Conservation (phyloP, 2,113 vertebrate species). For the Scytalopus superciliaris region DNA sequence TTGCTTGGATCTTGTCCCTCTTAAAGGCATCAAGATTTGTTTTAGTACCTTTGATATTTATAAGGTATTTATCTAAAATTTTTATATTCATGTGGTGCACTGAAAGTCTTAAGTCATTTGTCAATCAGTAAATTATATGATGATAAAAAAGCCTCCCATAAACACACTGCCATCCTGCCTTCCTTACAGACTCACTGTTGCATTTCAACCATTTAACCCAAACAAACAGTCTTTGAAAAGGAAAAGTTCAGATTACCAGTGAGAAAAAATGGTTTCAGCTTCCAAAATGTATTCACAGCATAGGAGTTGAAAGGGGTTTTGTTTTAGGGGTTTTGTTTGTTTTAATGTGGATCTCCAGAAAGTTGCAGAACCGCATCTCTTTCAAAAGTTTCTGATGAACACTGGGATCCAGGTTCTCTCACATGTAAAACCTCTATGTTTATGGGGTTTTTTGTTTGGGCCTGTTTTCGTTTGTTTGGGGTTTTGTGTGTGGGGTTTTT, state of each 20-base stretch:
- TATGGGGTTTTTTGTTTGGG: not conserved
- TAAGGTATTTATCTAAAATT: not conserved
- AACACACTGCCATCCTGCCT: not conserved
- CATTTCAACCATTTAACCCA: not conserved
- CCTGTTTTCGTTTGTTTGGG: not conserved
- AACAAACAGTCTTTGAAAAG: not conserved
- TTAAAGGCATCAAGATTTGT: not conserved
- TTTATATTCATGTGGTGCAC: not conserved
- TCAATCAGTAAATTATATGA: not conserved
- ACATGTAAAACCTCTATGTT: not conserved
- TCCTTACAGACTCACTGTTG: not conserved
- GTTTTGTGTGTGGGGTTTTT: not conserved
- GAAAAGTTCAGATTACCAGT: not conserved
- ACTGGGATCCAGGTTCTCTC: not conserved
- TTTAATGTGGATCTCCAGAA: conserved; percentile 34
- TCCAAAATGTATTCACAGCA: conserved; percentile 19
- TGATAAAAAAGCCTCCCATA: not conserved
- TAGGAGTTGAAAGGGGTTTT: conserved; percentile 27
- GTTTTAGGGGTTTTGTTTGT: conserved; percentile 4
- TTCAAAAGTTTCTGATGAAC: conserved; percentile 47
- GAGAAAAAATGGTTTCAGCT: conserved; percentile 12
- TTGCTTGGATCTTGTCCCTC: not conserved
- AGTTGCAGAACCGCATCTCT: conserved; percentile 16
- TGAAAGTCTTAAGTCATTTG: not conserved
- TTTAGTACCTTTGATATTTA: not conserved